Evolutionary conservation across 1,140 invertebrate genomes (phyloP), one percentile per base, ranked within the genome.

Genomic region (Atta colombica): DNA sequence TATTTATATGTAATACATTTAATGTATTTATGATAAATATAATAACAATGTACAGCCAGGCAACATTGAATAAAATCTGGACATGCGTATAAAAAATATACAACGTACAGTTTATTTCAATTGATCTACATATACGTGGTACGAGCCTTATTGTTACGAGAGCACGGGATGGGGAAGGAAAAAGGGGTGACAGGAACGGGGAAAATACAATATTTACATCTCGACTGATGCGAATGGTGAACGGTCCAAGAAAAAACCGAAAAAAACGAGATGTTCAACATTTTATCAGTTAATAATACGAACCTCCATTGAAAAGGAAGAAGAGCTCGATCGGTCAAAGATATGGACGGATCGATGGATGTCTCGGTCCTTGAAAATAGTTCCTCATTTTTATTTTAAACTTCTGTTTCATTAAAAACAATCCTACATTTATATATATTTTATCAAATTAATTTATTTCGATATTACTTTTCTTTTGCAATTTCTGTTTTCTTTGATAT

Each of bases 71-170:
- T 89, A 85, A 90, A 85, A 77, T 86, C 63, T 90, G 82, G 60
- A 63, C 85, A 82, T 85, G 89, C 78, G 91, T 93, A 92, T 88
- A 94, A 93, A 91, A 95, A 95, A 95, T 94, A 94, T 94, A 94
- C 91, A 95, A 93, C 91, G 88, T 91, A 92, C 80, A 91, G 86
- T 95, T 94, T 94, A 94, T 94, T 94, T 86, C 90, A 91, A 92
- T 89, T 86, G 82, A 91, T 90, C 92, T 93, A 93, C 88, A 92
- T 91, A 89, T 86, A 88, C 90, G 86, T 87, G 58, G 69, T 85
- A 87, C 74, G 58, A 87, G 39, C 31, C 86, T 89, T 90, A 90
- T 77, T 88, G 90, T 90, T 89, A 92, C n/a, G 25, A 91, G 85
- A 93, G 85, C 91, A 90, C 72, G n/a, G 31, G 55, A 31, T 85